Conservation (phyloP, 2,113 vertebrate genomes). For the Plectropomus leopardus region DNA sequence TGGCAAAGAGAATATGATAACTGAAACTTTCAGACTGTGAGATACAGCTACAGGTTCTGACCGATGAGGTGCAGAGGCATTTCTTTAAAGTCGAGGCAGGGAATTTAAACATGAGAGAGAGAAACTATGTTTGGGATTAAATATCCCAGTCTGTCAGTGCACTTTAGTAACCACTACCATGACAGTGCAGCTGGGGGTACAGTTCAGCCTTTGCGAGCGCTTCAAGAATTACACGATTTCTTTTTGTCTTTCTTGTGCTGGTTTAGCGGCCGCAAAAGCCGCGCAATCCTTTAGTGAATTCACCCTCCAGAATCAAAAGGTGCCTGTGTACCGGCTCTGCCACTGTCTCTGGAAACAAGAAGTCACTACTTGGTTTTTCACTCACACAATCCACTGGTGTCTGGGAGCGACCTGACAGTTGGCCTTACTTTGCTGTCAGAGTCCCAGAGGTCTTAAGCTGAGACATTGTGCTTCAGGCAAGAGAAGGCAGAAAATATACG, state of each 20-base stretch:
- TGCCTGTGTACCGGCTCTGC: background rate
- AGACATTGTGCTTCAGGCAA: conserved; percentile 23
- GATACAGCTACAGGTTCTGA: no score
- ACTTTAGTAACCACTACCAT: background rate
- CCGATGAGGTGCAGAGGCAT: no score
- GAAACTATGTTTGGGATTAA: no score
- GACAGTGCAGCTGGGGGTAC: background rate
- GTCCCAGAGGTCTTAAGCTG: conserved; percentile 38
- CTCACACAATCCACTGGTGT: conserved; percentile 12
- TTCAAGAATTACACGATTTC: background rate
- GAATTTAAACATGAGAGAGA: no score
- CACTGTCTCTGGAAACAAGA: background rate
- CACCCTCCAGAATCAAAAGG: background rate
- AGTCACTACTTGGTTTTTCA: conserved; percentile 1
- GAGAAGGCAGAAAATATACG: background rate
- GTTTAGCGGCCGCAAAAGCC: no score
- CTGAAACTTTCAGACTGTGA: no score
- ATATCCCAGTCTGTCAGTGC: no score
- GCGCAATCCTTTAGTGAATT: background rate
- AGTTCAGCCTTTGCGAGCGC: background rate
- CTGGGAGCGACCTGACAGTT: conserved; percentile 34
- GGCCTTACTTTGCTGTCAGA: conserved; percentile 38
- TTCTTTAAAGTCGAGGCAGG: no score
- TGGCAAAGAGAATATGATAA: no score
- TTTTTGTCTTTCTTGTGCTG: background rate